Conservation (phyloP, 1,140 invertebrate species). For the Lasioglossum albipes region DNA sequence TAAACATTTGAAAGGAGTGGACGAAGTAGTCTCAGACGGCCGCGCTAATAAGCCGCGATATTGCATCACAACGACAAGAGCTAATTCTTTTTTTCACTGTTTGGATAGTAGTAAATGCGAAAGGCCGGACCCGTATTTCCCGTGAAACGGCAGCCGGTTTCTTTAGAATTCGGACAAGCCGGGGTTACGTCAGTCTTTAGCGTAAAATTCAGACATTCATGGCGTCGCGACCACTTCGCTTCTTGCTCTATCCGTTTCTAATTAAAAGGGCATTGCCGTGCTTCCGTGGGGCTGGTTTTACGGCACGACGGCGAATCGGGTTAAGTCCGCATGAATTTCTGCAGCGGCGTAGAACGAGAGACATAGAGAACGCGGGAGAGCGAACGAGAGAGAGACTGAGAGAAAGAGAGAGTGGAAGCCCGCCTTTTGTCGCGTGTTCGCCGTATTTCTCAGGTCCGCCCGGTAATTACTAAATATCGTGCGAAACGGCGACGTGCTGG, state of each 20-base stretch:
- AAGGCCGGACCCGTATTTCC: background rate
- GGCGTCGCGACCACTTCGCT: background rate
- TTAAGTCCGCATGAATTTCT: conserved; percentile 38
- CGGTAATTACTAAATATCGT: conserved; percentile 44
- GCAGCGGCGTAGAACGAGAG: background rate
- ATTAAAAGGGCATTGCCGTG: conserved; percentile 39
- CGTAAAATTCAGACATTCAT: conserved; percentile 31
- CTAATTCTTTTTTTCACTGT: conserved; percentile 2
- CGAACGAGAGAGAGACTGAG: background rate
- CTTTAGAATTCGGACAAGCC: conserved; percentile 29
- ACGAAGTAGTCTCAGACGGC: too few species aligned
- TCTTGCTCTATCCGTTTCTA: conserved; percentile 26
- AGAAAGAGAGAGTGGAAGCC: background rate
- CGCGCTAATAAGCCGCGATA: background rate
- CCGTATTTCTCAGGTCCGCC: background rate
- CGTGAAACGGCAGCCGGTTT: conserved; percentile 9
- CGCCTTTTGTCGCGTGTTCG: conserved; percentile 25
- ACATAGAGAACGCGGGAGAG: background rate
- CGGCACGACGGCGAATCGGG: conserved; percentile 17
- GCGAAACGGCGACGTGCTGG: conserved; percentile 6
- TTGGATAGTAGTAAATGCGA: background rate
- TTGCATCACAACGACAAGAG: background rate
- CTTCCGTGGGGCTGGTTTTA: conserved; percentile 1
- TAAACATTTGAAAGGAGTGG: background rate
- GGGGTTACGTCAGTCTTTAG: conserved; percentile 14